Percentiles rank a stretch among this genome's conserved stretches.
Conservation (phyloP, 35 echinoderm and acorn worm species). For the Heliocidaris erythrogramma region DNA sequence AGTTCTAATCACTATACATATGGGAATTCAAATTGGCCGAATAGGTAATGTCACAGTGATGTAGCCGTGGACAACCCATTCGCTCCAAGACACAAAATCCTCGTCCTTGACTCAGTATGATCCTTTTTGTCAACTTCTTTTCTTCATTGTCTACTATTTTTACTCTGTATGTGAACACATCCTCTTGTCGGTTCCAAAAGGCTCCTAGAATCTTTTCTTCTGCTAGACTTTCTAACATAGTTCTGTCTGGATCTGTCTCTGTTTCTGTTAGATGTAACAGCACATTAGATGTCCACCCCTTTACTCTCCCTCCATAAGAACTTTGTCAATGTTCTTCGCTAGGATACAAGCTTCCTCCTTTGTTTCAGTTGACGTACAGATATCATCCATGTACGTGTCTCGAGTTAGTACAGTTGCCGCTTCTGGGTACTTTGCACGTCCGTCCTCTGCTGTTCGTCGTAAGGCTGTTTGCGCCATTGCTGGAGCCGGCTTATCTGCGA, state of each 20-base stretch:
- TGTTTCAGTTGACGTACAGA: constrained; percentile 56
- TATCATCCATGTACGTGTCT: constrained; percentile 91
- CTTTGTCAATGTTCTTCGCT: constrained; percentile 51
- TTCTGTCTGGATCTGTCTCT: not conserved
- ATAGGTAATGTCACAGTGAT: too few relatives aligned
- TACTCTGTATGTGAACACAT: constrained; percentile 48
- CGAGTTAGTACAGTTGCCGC: too few relatives aligned
- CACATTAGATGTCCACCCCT: constrained; percentile 61
- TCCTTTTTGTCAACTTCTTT: constrained; percentile 60
- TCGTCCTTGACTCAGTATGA: constrained; percentile 63
- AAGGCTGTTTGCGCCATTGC: constrained; percentile 67
- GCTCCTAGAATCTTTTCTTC: constrained; percentile 65
- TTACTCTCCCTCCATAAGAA: constrained; percentile 55
- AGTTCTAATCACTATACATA: too few relatives aligned
- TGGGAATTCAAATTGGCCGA: too few relatives aligned
- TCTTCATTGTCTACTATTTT: too few relatives aligned
- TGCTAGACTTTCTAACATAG: not conserved
- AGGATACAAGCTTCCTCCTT: constrained; percentile 43
- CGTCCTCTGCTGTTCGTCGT: constrained; percentile 59
- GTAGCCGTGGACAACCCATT: too few relatives aligned
- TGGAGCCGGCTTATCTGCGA: constrained; percentile 50
- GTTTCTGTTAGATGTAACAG: too few relatives aligned
- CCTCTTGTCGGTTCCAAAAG: constrained; percentile 48
- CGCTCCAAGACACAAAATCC: too few relatives aligned
- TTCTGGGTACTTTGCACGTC: too few relatives aligned